phyloP scores from a whole-genome alignment of 2,113 vertebrate genomes.

The Hydrolagus affinis region DNA sequence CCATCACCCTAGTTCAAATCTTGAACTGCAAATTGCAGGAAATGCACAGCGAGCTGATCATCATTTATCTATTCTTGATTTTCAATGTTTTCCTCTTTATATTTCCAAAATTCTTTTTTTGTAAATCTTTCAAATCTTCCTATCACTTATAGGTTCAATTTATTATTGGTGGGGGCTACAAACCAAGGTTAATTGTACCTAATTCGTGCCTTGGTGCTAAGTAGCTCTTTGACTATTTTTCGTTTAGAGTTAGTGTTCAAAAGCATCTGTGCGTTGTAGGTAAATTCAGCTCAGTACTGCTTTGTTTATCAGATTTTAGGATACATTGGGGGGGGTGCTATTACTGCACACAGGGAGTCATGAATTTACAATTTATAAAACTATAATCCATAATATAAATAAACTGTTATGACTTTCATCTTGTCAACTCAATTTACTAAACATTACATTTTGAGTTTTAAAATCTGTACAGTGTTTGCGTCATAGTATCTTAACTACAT shows the following conservation, averaged over 20 bases:
- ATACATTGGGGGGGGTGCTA: not conserved
- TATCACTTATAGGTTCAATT: not conserved
- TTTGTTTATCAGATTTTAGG: not conserved
- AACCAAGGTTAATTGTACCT: not conserved
- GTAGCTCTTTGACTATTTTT: not conserved
- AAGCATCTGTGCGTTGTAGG: not conserved
- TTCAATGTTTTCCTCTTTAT: too few relatives aligned
- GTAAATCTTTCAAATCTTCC: not conserved
- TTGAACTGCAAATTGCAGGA: too few relatives aligned
- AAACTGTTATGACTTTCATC: too few relatives aligned
- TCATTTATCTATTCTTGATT: too few relatives aligned
- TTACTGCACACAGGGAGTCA: not conserved
- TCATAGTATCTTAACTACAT: too few relatives aligned
- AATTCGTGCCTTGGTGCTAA: not conserved
- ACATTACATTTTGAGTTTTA: too few relatives aligned
- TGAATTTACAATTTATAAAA: not conserved
- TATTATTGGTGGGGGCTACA: not conserved
- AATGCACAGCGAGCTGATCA: too few relatives aligned
- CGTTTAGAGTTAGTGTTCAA: not conserved
- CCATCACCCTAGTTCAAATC: not conserved
- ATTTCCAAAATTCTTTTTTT: not conserved
- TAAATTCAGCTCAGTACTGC: not conserved
- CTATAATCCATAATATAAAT: not conserved
- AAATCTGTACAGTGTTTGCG: too few relatives aligned
- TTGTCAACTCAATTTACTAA: too few relatives aligned